phyloP scores from a whole-genome alignment of 2,888 invertebrate species.

The Cantharis flavilabris region DNA sequence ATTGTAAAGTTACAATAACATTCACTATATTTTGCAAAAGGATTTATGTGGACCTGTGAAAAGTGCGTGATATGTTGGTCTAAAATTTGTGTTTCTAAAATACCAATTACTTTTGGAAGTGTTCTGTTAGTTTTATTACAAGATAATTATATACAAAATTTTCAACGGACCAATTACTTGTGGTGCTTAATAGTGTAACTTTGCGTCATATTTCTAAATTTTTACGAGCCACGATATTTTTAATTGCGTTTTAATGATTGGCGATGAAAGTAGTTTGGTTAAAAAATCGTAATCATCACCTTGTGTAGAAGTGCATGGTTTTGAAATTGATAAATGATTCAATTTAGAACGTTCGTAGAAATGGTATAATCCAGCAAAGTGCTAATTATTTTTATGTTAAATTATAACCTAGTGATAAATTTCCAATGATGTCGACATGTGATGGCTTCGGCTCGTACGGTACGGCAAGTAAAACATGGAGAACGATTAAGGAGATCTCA shows the following conservation, averaged over 20 bases:
- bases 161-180: neutral
- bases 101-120: neutral
- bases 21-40: neutral
- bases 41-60: neutral
- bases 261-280: neutral
- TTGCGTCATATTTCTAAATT: neutral
- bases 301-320: neutral
- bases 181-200: neutral
- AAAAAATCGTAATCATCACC: neutral
- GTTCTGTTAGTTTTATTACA: neutral
- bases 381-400: neutral
- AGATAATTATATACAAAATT: neutral
- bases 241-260: neutral
- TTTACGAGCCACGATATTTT: neutral
- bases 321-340: slow-evolving; percentile 4
- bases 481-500: slow-evolving; percentile 57
- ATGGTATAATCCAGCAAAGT: neutral
- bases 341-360: neutral
- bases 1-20: slow-evolving; percentile 18
- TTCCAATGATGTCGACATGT: slow-evolving; percentile 61
- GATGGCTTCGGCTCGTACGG: slow-evolving; percentile 69
- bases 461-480: slow-evolving; percentile 73
- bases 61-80: neutral
- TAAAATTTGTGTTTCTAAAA: neutral
- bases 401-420: neutral